phyloP scores from a whole-genome alignment of 2,113 vertebrate species.

The Zeus faber region DNA sequence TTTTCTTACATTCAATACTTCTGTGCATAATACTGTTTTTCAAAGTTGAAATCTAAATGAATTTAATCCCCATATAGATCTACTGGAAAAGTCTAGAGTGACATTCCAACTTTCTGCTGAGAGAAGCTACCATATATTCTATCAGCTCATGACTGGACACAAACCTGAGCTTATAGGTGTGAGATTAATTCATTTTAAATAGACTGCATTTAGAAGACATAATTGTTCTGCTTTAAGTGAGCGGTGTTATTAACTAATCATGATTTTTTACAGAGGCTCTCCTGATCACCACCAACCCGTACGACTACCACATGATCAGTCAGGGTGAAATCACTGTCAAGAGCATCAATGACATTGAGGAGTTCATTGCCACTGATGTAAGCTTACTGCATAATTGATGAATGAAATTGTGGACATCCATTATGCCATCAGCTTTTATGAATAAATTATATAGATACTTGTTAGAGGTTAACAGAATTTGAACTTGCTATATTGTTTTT shows the following conservation, averaged over 20 bases:
- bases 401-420: too few species aligned
- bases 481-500: too few species aligned
- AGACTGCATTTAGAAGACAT: background rate
- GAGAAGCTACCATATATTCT: constrained; percentile 78
- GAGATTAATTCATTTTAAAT: background rate
- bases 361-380: constrained; percentile 66
- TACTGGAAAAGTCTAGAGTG: constrained; percentile 61
- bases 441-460: too few species aligned
- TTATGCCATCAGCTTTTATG: too few species aligned
- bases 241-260: too few species aligned
- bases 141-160: constrained; percentile 73
- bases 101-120: constrained; percentile 73
- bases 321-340: constrained; percentile 67
- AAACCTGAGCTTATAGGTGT: constrained; percentile 71
- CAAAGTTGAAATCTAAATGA: too few species aligned
- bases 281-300: constrained; percentile 66
- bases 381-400: background rate
- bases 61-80: constrained; percentile 54
- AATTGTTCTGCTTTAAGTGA: background rate
- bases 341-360: constrained; percentile 63
- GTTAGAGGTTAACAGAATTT: too few species aligned
- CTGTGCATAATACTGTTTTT: too few species aligned
- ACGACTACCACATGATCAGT: constrained; percentile 63
- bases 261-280: constrained; percentile 68
- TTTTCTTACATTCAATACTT: background rate